Percentiles rank a stretch among this genome's conserved stretches.
phyloP scores from a whole-genome alignment of 1,140 invertebrate genomes.

The Drosophila auraria region DNA sequence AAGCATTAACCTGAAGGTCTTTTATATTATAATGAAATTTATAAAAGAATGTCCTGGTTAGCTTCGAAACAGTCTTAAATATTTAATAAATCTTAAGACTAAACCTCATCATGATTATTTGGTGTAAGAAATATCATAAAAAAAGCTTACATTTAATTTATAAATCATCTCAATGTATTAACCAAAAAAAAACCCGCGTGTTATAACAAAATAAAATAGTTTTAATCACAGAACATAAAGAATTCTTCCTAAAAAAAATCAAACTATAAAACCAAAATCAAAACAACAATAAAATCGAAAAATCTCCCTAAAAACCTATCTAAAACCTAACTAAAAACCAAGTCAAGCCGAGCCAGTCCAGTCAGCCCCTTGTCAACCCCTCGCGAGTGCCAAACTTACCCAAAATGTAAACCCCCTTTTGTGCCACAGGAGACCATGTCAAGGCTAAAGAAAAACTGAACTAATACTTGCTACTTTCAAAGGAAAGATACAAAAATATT shows the following conservation, averaged over 20 bases:
- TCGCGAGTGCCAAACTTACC: constrained; percentile 14
- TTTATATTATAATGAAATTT: no score
- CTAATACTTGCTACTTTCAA: background rate
- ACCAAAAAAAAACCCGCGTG: no score
- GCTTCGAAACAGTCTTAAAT: no score
- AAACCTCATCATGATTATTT: no score
- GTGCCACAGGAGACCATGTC: constrained; percentile 60
- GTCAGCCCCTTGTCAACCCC: background rate
- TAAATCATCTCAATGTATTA: no score
- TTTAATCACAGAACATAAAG: background rate
- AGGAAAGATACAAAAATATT: constrained; percentile 13
- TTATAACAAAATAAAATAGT: background rate
- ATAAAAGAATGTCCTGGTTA: no score
- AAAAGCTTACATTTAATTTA: no score
- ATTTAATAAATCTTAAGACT: no score
- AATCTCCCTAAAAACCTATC: background rate
- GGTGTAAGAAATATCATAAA: no score
- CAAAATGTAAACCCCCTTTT: constrained; percentile 8
- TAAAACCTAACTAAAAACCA: background rate
- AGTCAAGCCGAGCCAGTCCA: constrained; percentile 12
- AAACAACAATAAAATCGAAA: background rate
- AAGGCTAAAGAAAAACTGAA: constrained; percentile 42
- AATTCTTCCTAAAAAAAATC: background rate
- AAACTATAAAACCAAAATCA: background rate
- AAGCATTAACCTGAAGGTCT: no score